Evolutionary conservation across 1,140 invertebrate species (phyloP), one percentile per base, ranked within the genome.

Genomic region (Camponotus pennsylvanicus): DNA sequence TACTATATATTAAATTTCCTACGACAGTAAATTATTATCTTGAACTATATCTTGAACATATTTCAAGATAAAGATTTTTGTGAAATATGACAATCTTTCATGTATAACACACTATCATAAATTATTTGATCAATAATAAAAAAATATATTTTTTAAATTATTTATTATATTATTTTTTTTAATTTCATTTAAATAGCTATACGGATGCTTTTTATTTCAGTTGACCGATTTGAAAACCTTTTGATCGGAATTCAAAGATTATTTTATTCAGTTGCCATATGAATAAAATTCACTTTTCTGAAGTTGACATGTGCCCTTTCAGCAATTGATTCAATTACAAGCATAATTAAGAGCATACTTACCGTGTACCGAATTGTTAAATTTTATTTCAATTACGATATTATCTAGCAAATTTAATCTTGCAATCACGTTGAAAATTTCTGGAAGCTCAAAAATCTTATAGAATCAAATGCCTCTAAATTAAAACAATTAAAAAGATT

Each of bases 401-500:
- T 82, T 57, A 40, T 75, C n/a, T 59, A 70, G 9, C 49, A 15
- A 18, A n/a, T 71, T 70, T 45, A 82, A 73, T 82, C 55, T 80
- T 45, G 21, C 77, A 21, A 32, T 18, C 34, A 40, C 11, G 2
- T 79, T 67, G 42, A 64, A 15, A 32, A 32, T 66, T 66, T 78
- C 6, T 67, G 18, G n/a, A 59, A 79, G 6, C n/a, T 27, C 11
- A 42, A 67, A 13, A 27, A 27, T 27, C 32, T 66, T 49, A 21
- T 21, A 21, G 0, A 21, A 21, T 21, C 21, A 21, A 21, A 21
- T 21, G 21, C 21, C 2, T 52, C 3, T 11, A 4, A 9, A 45
- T 52, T 52, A 52, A 52, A 52, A 52, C 49, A 52, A 52, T 52
- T 52, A 15, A 15, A 18, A 52, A 3, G 4, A 52, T 52, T 21